phyloP scores from a whole-genome alignment of 1,140 invertebrate genomes.

The Trachelipus rathkii region DNA sequence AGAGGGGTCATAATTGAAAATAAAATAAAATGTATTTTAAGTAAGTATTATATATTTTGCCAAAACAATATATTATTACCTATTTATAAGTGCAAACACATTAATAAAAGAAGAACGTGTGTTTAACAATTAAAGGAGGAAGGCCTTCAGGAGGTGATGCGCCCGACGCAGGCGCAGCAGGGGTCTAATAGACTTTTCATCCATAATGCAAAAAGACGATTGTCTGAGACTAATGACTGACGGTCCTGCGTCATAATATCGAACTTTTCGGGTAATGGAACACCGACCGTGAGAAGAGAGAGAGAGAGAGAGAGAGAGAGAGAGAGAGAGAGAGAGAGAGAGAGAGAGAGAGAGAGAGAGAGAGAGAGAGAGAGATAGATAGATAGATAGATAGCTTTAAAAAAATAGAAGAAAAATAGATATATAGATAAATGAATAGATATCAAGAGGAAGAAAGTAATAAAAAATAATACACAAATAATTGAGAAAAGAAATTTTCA shows the following conservation, averaged over 20 bases:
- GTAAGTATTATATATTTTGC: too few relatives aligned
- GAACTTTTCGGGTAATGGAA: not conserved
- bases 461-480: too few relatives aligned
- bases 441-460: too few relatives aligned
- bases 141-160: not conserved
- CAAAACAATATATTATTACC: not conserved
- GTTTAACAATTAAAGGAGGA: not conserved
- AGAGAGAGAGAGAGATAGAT: not conserved
- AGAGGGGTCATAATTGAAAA: too few relatives aligned
- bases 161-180: not conserved
- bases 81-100: not conserved
- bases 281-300: not conserved
- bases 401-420: too few relatives aligned
- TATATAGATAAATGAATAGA: too few relatives aligned
- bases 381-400: too few relatives aligned
- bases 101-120: not conserved
- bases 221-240: not conserved
- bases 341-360: not conserved
- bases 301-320: not conserved
- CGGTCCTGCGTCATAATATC: not conserved
- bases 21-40: too few relatives aligned
- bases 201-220: not conserved
- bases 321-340: conserved; percentile 1
- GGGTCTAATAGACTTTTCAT: conserved; percentile 1
- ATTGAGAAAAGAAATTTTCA: too few relatives aligned